Conservation (phyloP, 2,888 invertebrate species). For the Lepidochitona cinerea region DNA sequence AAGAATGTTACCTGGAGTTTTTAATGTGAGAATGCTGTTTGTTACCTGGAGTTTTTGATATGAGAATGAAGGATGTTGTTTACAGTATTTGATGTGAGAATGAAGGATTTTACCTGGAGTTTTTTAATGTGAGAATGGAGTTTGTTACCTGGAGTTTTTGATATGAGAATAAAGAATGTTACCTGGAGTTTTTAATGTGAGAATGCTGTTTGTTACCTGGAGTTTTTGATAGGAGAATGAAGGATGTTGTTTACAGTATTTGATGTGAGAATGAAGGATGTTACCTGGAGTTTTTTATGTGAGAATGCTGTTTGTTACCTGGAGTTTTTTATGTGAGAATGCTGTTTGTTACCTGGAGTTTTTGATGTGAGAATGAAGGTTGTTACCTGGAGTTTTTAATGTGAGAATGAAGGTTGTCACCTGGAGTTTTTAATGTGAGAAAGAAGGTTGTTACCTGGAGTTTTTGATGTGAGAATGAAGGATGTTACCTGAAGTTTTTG, state of each 20-base stretch:
- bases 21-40: neutral
- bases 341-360: neutral
- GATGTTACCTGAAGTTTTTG: neutral
- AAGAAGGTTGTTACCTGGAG: neutral
- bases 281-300: neutral
- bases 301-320: neutral
- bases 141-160: neutral
- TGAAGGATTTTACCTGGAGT: neutral
- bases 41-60: neutral
- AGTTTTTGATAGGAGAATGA: conserved; percentile 77
- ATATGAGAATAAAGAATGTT: neutral
- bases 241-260: conserved; percentile 85
- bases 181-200: neutral
- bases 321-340: neutral
- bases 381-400: neutral
- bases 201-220: conserved; percentile 74
- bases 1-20: neutral
- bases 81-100: neutral
- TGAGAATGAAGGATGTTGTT: neutral
- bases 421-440: neutral
- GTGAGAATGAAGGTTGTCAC: neutral
- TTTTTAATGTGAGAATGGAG: neutral
- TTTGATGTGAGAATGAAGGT: neutral
- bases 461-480: neutral
- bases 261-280: conserved; percentile 23